phyloP scores from a whole-genome alignment of 2,113 vertebrate species.

The Mobula birostris region DNA sequence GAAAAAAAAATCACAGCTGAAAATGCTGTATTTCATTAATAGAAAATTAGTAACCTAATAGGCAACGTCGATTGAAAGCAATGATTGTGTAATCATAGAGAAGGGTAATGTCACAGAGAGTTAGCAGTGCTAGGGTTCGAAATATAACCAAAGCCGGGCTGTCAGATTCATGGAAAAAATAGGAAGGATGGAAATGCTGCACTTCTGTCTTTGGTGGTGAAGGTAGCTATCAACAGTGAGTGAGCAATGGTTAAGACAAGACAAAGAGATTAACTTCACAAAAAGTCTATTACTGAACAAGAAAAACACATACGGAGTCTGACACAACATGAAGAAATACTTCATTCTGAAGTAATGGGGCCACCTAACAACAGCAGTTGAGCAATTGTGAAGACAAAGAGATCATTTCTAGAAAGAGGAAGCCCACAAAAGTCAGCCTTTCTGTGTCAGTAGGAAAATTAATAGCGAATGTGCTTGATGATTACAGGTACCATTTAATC shows the following conservation, averaged over 20 bases:
- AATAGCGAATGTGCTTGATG: neutral
- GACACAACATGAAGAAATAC: conserved; percentile 38
- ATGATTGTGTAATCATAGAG: neutral
- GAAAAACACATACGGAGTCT: conserved; percentile 37
- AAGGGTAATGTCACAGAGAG: neutral
- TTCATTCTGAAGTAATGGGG: conserved; percentile 38
- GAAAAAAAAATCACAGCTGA: too few relatives aligned
- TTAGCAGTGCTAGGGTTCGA: neutral
- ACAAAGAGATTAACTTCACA: conserved; percentile 38
- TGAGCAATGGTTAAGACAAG: conserved; percentile 37
- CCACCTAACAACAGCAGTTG: conserved; percentile 31
- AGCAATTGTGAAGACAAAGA: conserved; percentile 37
- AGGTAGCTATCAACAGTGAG: conserved; percentile 37
- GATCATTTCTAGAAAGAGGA: conserved; percentile 30
- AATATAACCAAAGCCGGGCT: conserved; percentile 8
- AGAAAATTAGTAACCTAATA: neutral
- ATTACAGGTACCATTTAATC: neutral
- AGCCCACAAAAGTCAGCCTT: neutral
- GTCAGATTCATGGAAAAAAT: conserved; percentile 31
- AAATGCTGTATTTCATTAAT: neutral
- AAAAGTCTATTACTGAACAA: conserved; percentile 38
- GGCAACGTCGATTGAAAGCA: neutral
- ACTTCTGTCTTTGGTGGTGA: conserved; percentile 33
- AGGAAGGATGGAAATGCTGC: conserved; percentile 18
- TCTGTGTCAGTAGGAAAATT: neutral